Evolutionary conservation across 2,113 vertebrate species (phyloP).

Genomic region (Corythornis vintsioides): DNA sequence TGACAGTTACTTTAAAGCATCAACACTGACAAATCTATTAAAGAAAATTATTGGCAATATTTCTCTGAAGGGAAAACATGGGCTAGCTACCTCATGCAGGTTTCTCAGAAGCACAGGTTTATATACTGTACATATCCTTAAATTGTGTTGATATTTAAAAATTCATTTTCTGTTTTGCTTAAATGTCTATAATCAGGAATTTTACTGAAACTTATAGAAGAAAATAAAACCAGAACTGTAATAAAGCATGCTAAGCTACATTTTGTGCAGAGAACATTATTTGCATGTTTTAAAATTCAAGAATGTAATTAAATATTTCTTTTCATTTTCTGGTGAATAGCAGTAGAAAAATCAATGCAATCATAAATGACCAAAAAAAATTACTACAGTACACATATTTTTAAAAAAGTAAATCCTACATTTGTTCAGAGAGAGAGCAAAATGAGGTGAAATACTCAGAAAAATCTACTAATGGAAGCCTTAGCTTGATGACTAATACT

Average conservation of each 20-base stretch:
- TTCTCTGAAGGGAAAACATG: background rate
- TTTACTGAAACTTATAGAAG: background rate
- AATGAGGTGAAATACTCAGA: background rate
- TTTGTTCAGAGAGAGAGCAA: constrained; percentile 12
- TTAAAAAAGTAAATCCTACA: background rate
- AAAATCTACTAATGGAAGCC: background rate
- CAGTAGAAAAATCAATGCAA: constrained; percentile 45
- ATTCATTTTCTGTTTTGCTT: background rate
- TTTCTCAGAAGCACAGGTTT: background rate
- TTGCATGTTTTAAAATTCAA: constrained; percentile 35
- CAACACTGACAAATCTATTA: background rate
- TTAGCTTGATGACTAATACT: background rate
- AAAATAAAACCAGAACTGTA: background rate
- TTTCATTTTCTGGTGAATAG: constrained; percentile 50
- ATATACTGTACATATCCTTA: background rate
- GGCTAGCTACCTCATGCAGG: background rate
- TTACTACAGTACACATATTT: background rate
- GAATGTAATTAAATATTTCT: constrained; percentile 47
- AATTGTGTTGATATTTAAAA: background rate
- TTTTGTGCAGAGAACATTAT: background rate
- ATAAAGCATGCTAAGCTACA: background rate
- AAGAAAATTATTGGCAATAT: background rate
- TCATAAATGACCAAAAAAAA: constrained; percentile 40
- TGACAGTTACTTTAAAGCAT: background rate
- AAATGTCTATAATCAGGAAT: background rate